Base-by-base conservation (phyloP, 2,888 invertebrate species). In the Tryphoninae sp. region DNA sequence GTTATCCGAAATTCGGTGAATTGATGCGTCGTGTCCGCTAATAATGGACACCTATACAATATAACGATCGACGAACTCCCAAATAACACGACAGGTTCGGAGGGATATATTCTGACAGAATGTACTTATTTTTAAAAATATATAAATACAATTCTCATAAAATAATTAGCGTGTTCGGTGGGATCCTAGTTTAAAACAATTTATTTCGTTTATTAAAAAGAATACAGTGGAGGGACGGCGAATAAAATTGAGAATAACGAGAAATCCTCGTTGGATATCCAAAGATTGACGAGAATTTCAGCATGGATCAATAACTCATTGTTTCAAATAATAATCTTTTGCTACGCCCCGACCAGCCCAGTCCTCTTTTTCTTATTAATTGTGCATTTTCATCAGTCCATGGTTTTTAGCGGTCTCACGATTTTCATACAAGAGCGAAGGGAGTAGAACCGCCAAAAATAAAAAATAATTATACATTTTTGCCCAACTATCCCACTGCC, bases 391-490 rank as follows among this genome's bases (percentile, higher is more conserved):
- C 19, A 19, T 7, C 53, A 53, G 55, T 7, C 4, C 55, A 13
- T 33, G 13, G 13, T 55, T 16, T 55, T 55, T 19, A 7, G 9
- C 19, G 55, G n/a, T 55, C 65, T 22, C 49, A 51, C 51, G 51
- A 16, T 33, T 51, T 13, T 1, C 16, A 55, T 7, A 22, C 19
- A 55, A n/a, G 19, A 19, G 19, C n/a, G 19, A 55, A 55, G 16
- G 6, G n/a, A 53, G n/a, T 13, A 53, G 6, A 16, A 16, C 53
- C 7, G 33, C 3, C 33, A 33, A 33, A 33, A 19, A 53, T 23
- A 67, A 68, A 53, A 53, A 53, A 23, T 19, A 40, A 42, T 69
- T 40, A 58, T 55, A 55, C 19, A 42, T 26, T 23, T 51, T 9
- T 13, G 6, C 55, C 6, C 19, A 19, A 9, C 16, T 55, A 51